A percentile compares a stretch with the other conserved stretches of the same genome.
Evolutionary conservation across 2,113 vertebrate species (phyloP).

Genomic region (Paradisaea rubra): DNA sequence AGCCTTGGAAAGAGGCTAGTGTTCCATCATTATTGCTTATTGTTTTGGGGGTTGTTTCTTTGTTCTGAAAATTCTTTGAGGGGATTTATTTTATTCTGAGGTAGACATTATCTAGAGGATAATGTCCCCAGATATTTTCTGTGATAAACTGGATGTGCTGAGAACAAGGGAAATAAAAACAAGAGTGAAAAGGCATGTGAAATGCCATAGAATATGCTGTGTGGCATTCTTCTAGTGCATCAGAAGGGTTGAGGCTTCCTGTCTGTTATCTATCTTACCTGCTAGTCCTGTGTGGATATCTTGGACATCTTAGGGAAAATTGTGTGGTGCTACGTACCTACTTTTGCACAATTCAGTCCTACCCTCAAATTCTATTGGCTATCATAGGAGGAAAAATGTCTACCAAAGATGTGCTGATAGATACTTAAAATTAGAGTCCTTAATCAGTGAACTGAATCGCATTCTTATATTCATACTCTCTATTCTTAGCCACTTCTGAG

Average conservation of each 20-base stretch:
- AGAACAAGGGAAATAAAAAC: neutral
- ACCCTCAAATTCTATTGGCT: neutral
- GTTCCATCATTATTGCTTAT: neutral
- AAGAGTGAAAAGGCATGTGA: neutral
- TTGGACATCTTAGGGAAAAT: neutral
- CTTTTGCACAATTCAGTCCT: neutral
- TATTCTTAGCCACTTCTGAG: neutral
- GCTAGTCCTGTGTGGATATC: neutral
- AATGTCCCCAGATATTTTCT: neutral
- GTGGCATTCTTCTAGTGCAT: neutral
- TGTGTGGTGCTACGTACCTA: fast-evolving
- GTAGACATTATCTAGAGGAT: neutral
- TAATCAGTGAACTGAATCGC: neutral
- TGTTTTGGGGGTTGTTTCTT: neutral
- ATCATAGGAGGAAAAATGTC: neutral
- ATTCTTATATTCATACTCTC: neutral
- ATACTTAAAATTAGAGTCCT: neutral
- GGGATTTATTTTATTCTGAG: neutral
- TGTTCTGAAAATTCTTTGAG: neutral
- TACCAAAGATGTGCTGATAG: neutral
- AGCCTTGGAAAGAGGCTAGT: neutral
- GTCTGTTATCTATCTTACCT: neutral
- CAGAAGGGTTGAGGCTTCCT: neutral
- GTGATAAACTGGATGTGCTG: neutral
- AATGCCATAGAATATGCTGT: neutral